phyloP scores from a whole-genome alignment of 1,140 invertebrate genomes.

The Mercenaria mercenaria region DNA sequence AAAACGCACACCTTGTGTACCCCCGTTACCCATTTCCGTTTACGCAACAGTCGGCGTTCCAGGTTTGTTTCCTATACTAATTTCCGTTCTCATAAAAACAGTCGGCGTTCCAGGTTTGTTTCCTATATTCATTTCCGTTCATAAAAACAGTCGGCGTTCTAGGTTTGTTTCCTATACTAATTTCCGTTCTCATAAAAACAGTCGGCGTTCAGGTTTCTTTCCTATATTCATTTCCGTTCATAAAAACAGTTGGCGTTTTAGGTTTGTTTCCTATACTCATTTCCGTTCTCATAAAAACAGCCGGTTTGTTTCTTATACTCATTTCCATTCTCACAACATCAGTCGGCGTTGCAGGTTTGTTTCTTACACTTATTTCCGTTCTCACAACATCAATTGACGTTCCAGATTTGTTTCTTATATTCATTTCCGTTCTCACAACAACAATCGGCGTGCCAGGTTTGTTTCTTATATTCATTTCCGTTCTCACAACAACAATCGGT shows the following conservation, averaged over 20 bases:
- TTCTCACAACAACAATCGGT: too few species aligned
- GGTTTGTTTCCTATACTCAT: background rate
- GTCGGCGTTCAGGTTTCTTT: too few species aligned
- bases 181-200: background rate
- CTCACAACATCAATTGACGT: background rate
- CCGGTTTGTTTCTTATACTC: too few species aligned
- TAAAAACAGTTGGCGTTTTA: constrained; percentile 7
- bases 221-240: constrained; percentile 39
- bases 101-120: too few species aligned
- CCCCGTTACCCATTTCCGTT: constrained; percentile 49
- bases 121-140: constrained; percentile 44
- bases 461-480: constrained; percentile 38
- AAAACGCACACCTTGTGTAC: constrained; percentile 43
- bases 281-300: background rate
- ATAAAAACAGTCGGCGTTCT: constrained; percentile 1
- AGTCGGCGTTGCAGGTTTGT: too few species aligned
- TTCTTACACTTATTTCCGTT: constrained; percentile 47
- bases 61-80: constrained; percentile 2
- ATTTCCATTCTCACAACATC: too few species aligned
- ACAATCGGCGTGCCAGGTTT: too few species aligned
- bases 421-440: background rate
- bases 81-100: background rate
- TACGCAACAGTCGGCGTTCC: constrained; percentile 4
- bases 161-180: constrained; percentile 2
- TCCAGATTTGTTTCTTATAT: constrained; percentile 1